Evolutionary conservation across 2,797 vertebrate species (phyloP).

Genomic region (Xenops minutus): DNA sequence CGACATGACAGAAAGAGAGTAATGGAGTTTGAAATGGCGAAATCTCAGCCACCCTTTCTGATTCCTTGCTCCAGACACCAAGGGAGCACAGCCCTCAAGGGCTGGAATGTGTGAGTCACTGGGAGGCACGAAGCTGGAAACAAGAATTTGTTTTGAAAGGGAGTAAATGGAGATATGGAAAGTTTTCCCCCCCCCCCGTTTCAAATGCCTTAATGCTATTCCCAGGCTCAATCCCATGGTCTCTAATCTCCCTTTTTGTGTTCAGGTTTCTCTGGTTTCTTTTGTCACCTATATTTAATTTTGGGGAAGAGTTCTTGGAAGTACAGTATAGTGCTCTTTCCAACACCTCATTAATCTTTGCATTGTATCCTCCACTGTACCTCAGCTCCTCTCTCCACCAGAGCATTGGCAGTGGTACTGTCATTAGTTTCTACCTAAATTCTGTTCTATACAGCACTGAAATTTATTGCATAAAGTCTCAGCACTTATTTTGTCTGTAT

Average conservation of each 20-base stretch:
- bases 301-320: not conserved
- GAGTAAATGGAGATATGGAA: not conserved
- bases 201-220: not conserved
- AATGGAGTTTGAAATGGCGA: not conserved
- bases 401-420: not conserved
- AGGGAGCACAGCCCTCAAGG: not conserved
- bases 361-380: not conserved
- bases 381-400: not conserved
- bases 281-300: not conserved
- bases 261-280: not conserved
- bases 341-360: not conserved
- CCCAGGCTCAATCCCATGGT: not conserved
- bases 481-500: not conserved
- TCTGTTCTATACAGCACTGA: not conserved
- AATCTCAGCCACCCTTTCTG: not conserved
- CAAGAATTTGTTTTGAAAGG: not conserved
- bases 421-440: not conserved
- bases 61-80: not conserved
- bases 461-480: not conserved
- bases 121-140: not conserved
- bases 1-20: not conserved
- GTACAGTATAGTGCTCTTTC: not conserved
- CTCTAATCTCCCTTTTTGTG: not conserved
- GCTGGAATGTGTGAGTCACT: not conserved
- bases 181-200: not conserved